Percentiles rank a stretch among this genome's conserved stretches.
These are phyloP conservation scores for Heterohyrax brucei DNA, from an alignment of 2,797 vertebrate species.

Conservation along the genomic window DNA sequence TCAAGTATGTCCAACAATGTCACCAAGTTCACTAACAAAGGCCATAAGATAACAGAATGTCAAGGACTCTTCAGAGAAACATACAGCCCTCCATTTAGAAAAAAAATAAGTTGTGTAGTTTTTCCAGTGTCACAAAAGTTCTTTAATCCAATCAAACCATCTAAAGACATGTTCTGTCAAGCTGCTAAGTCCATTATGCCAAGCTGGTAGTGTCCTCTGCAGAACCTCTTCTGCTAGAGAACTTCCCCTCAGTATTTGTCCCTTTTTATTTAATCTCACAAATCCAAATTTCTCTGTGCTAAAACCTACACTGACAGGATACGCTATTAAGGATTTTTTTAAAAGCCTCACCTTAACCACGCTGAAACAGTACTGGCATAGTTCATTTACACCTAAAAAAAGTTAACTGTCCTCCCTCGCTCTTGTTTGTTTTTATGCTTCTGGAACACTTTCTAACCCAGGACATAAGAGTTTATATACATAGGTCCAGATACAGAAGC, in stretches of 20 bases:
- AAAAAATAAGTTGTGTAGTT: background rate
- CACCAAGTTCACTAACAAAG: background rate
- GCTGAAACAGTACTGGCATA: background rate
- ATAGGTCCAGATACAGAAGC: constrained; percentile 70
- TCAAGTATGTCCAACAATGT: background rate
- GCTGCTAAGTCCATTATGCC: background rate
- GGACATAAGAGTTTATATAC: constrained; percentile 47
- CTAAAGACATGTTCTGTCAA: background rate
- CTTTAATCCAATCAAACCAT: background rate
- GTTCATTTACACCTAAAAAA: constrained; percentile 1
- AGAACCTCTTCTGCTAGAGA: background rate
- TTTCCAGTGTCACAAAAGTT: constrained; percentile 16
- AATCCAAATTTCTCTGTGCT: constrained; percentile 23
- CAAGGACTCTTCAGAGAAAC: constrained; percentile 8
- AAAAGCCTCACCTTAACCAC: constrained; percentile 12
- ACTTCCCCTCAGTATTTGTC: background rate
- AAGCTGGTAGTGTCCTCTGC: background rate
- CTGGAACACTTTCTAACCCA: constrained; percentile 41
- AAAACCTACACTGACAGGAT: constrained; percentile 3
- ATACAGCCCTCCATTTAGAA: background rate
- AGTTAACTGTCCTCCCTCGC: background rate
- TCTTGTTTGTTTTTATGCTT: background rate
- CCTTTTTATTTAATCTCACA: constrained; percentile 6
- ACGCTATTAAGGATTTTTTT: background rate
- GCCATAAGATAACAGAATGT: background rate